Percentiles rank a stretch among this genome's conserved stretches.
Conservation (phyloP, 1,140 invertebrate genomes). For the Gonatopus flavifemur region DNA sequence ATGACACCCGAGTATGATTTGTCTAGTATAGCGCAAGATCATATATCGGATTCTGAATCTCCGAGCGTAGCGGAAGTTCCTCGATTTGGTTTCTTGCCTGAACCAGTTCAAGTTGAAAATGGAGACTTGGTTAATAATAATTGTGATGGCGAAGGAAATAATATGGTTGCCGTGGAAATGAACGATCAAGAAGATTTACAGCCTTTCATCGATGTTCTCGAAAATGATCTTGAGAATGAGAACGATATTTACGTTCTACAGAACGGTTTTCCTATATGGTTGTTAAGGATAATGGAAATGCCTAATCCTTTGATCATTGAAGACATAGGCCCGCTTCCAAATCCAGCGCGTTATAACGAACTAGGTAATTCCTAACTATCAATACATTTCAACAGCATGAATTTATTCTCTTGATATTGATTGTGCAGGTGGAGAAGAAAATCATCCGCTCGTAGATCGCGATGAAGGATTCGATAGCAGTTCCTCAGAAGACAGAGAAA, state of each 20-base stretch:
- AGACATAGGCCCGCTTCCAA: slow-evolving; percentile 1
- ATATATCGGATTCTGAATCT: slow-evolving; percentile 36
- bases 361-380: neutral
- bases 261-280: slow-evolving; percentile 42
- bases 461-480: slow-evolving; percentile 37
- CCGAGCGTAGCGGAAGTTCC: slow-evolving; percentile 35
- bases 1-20: slow-evolving; percentile 45
- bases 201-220: slow-evolving; percentile 35
- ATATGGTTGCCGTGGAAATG: slow-evolving; percentile 42
- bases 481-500: slow-evolving; percentile 28
- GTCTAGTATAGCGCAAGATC: slow-evolving; percentile 36
- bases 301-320: slow-evolving; percentile 15
- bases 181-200: slow-evolving; percentile 34
- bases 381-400: neutral
- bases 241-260: slow-evolving; percentile 47
- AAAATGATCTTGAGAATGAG: slow-evolving; percentile 46
- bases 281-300: slow-evolving; percentile 41
- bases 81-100: slow-evolving; percentile 25
- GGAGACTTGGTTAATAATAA: slow-evolving; percentile 63
- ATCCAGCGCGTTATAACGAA: too few relatives aligned
- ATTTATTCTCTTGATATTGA: slow-evolving; percentile 5
- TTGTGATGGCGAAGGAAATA: slow-evolving; percentile 60
- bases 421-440: slow-evolving; percentile 15
- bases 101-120: slow-evolving; percentile 55
- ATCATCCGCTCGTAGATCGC: slow-evolving; percentile 11